These are phyloP conservation scores for Artemia sinica DNA, from an alignment of 2,888 invertebrate species.

Conservation along the genomic window DNA sequence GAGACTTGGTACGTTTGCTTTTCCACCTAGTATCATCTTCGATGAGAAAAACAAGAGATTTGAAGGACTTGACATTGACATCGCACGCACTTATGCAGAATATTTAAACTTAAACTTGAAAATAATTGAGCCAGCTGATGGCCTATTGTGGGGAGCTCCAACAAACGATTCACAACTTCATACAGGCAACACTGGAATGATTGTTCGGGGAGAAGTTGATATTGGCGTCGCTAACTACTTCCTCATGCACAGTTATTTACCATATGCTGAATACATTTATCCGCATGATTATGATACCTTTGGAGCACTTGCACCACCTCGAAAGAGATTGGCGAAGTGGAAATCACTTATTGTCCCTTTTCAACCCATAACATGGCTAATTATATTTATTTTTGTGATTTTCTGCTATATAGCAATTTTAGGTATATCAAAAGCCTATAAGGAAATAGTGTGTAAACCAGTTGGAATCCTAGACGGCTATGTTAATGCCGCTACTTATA, in stretches of 20 bases:
- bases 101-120: background rate
- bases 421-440: background rate
- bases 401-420: background rate
- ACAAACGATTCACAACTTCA: background rate
- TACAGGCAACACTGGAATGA: background rate
- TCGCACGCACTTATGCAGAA: background rate
- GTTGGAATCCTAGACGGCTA: background rate
- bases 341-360: background rate
- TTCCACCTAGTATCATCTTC: background rate
- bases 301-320: constrained; percentile 1
- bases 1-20: constrained; percentile 5
- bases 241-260: background rate
- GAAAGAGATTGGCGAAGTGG: background rate
- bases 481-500: background rate
- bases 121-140: background rate
- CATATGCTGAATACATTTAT: background rate
- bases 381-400: background rate
- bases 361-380: background rate
- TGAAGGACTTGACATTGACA: background rate
- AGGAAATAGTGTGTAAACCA: background rate
- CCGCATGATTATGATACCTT: constrained; percentile 2
- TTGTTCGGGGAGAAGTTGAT: background rate
- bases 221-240: constrained; percentile 3
- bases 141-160: background rate
- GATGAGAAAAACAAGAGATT: background rate